A percentile compares a stretch with the other conserved stretches of the same genome.
Evolutionary conservation across 2,797 vertebrate species (phyloP).

Genomic region (Steatocranus sp.): DNA sequence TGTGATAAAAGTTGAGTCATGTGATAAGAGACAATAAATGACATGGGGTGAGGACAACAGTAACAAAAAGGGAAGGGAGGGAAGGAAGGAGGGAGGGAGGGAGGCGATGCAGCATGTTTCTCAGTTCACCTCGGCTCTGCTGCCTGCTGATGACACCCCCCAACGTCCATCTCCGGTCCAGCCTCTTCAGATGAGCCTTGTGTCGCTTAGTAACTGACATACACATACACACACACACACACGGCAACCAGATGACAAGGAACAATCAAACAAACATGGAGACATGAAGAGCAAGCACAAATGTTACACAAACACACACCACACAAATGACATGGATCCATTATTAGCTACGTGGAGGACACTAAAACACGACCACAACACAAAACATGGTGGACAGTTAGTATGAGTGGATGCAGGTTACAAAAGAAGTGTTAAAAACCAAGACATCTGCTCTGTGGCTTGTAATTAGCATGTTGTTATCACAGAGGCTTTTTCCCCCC

Average conservation of each 20-base stretch:
- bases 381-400: slow-evolving; percentile 50
- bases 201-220: slow-evolving; percentile 97
- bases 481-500: slow-evolving; percentile 36
- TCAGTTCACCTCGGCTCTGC: slow-evolving; percentile 97
- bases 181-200: slow-evolving; percentile 98
- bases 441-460: slow-evolving; percentile 45
- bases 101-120: slow-evolving; percentile 55
- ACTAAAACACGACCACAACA: slow-evolving; percentile 48
- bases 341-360: slow-evolving; percentile 62
- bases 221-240: slow-evolving; percentile 56
- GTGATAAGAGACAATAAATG: slow-evolving; percentile 24
- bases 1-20: slow-evolving; percentile 35
- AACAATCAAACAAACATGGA: slow-evolving; percentile 50
- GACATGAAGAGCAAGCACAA: slow-evolving; percentile 58
- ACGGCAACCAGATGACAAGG: slow-evolving; percentile 37
- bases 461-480: slow-evolving; percentile 69
- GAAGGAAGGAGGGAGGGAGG: slow-evolving; percentile 47
- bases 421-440: slow-evolving; percentile 66
- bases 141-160: slow-evolving; percentile 99
- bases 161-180: slow-evolving; percentile 99
- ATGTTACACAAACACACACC: slow-evolving; percentile 57
- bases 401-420: slow-evolving; percentile 50
- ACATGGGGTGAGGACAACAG: slow-evolving; percentile 5
- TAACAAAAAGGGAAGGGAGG: not conserved
- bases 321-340: slow-evolving; percentile 45